Percentiles rank a stretch among this genome's conserved stretches.
These are phyloP conservation scores for Antheraea yamamai DNA, from an alignment of 2,888 invertebrate species.

Conservation along the genomic window DNA sequence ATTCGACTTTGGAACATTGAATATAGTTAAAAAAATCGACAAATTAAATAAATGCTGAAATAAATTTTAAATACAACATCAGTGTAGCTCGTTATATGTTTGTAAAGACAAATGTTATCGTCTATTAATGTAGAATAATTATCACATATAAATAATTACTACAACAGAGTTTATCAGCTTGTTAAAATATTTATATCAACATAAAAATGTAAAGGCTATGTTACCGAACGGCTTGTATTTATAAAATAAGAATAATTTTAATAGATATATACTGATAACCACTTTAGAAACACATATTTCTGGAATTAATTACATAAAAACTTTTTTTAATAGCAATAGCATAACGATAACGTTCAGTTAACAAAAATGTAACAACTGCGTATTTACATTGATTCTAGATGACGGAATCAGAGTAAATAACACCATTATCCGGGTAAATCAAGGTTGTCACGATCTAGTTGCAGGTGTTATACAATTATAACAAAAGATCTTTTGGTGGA, in stretches of 20 bases:
- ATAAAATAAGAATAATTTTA: background rate
- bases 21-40: too few relatives aligned
- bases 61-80: too few relatives aligned
- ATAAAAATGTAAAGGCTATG: background rate
- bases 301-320: background rate
- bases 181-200: background rate
- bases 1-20: too few relatives aligned
- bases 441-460: constrained; percentile 10
- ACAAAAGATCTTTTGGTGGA: background rate
- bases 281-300: background rate
- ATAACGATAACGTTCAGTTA: constrained; percentile 16
- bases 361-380: constrained; percentile 26
- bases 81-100: background rate
- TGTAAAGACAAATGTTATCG: background rate
- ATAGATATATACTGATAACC: constrained; percentile 4
- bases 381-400: constrained; percentile 52
- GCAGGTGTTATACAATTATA: background rate
- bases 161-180: background rate
- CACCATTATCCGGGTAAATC: constrained; percentile 69
- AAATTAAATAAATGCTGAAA: too few relatives aligned
- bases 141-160: background rate
- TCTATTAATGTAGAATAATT: background rate
- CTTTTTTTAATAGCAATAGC: background rate
- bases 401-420: constrained; percentile 74
- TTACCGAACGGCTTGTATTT: background rate